Percentiles rank a stretch among this genome's conserved stretches.
Conservation (phyloP, 2,113 vertebrate genomes). For the Setophaga coronata region DNA sequence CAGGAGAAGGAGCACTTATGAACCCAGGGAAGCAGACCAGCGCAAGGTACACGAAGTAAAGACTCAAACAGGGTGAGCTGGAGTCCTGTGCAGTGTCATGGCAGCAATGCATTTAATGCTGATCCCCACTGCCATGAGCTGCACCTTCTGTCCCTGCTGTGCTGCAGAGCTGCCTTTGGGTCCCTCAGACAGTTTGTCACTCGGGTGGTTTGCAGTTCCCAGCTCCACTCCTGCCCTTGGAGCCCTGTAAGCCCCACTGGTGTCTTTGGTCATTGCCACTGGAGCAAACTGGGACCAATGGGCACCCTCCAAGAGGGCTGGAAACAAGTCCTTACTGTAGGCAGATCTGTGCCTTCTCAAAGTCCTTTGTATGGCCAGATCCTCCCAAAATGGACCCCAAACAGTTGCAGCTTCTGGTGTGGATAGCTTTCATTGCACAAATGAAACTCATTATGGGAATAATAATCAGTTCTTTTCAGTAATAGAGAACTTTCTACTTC, state of each 20-base stretch:
- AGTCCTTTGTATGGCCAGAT: not conserved
- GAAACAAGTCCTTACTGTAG: not conserved
- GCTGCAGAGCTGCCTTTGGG: not conserved
- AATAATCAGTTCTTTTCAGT: not conserved
- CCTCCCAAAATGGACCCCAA: not conserved
- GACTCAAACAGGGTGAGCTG: not conserved
- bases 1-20: not conserved
- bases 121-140: not conserved
- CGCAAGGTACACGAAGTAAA: fast-evolving
- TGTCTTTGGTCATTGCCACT: not conserved
- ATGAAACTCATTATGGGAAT: not conserved
- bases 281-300: not conserved
- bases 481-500: not conserved
- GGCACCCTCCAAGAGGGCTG: not conserved
- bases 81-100: fast-evolving
- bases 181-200: not conserved
- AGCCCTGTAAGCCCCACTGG: not conserved
- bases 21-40: not conserved
- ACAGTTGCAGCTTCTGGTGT: not conserved
- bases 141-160: not conserved
- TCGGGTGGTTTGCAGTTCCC: not conserved
- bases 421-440: not conserved
- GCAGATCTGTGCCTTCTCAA: not conserved
- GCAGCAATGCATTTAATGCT: not conserved
- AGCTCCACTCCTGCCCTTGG: not conserved